phyloP scores from a whole-genome alignment of 2,113 vertebrate genomes.

The Apodemus sylvaticus region DNA sequence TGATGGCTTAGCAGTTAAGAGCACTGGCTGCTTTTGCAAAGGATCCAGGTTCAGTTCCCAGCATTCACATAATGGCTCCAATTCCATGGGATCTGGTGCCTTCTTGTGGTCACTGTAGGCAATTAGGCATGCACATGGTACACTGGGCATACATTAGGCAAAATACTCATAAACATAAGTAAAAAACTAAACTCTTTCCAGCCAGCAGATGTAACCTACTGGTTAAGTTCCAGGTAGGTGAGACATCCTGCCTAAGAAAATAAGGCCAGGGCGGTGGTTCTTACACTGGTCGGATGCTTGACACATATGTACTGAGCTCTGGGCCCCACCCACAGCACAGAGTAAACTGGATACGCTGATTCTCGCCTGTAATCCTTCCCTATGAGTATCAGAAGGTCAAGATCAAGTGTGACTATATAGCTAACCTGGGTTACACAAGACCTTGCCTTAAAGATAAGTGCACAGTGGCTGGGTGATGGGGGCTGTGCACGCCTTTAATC shows the following conservation, averaged over 20 bases:
- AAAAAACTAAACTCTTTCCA: neutral
- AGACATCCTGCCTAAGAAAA: neutral
- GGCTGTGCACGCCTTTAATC: neutral
- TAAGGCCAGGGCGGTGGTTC: neutral
- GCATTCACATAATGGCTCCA: neutral
- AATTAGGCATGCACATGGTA: neutral
- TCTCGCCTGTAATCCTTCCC: too few relatives aligned
- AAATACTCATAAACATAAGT: neutral
- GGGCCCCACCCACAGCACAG: neutral
- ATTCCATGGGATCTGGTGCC: neutral
- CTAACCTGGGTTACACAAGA: neutral
- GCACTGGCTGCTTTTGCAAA: neutral
- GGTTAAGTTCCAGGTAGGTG: neutral
- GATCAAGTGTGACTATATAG: neutral
- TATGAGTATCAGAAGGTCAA: neutral
- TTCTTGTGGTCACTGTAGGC: neutral
- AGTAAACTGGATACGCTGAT: neutral
- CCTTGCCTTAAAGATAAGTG: neutral
- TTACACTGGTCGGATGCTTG: fast-evolving
- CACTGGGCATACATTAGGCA: neutral
- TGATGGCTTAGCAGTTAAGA: neutral
- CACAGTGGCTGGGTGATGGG: neutral
- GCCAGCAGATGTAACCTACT: neutral
- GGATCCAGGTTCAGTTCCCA: neutral
- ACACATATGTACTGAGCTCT: neutral